Base-by-base conservation (phyloP, 2,797 vertebrate species). In the Phalanger gymnotis region DNA sequence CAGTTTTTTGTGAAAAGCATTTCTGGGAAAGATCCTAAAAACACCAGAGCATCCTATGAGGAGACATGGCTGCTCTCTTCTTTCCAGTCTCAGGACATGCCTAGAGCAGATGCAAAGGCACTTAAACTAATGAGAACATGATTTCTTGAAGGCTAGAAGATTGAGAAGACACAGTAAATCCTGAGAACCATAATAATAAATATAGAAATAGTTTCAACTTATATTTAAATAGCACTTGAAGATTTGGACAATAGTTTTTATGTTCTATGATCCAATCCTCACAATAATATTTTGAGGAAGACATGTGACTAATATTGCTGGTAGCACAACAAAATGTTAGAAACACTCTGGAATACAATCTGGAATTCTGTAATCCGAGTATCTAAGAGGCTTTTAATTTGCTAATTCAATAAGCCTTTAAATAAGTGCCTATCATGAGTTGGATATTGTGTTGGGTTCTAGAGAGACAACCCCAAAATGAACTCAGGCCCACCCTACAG, bases 1-100 rank as follows among this genome's bases (percentile, higher is more conserved):
- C 27, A 54, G 51, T 40, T 89, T 93, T 93, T 93, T 96, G 11
- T 90, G 52, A 90, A 97, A 92, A 94, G 5, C 94, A 16, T 16
- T 16, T 56, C 19, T 9, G 40, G n/a, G 22, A 11, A 96, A 93
- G 40, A 87, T 87, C 3, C 19, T 40, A 25, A 10, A 9, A 81
- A 47, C 19, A 40, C 19, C n/a, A 81, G 66, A 81, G 66, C 66
- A 47, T 55, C 52, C n/a, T 61, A 7, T 53, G 92, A 52, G 34
- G 51, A 94, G 56, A 93, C 57, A 58, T 5, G 12, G 12, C 27
- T 56, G 31, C 6, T 89, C 5, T 28, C 96, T 95, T 53, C 91
- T 3, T 54, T 96, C 90, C 92, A 47, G 56, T 91, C 34, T 54
- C 40, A 51, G 25, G 40, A 12, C 40, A 11, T 92, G 34, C 19